Base-by-base conservation (phyloP, 2,888 invertebrate genomes). In the Caenorhabditis angaria region DNA sequence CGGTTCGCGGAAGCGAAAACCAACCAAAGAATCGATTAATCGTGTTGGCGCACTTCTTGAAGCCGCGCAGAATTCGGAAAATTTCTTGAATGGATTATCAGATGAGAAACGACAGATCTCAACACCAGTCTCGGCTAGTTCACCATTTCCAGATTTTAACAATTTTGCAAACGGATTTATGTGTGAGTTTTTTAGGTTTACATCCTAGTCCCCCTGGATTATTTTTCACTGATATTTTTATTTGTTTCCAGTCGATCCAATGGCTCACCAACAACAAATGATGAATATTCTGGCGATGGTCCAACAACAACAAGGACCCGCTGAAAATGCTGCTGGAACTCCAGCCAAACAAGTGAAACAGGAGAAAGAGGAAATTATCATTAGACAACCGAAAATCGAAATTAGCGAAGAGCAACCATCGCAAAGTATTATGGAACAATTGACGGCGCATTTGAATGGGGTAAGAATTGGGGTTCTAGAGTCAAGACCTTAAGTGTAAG, bases 1-100 rank as follows among this genome's bases (percentile, higher is more conserved):
- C 1, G 84, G 84, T n/a, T 65, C 77, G 51, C 51, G 81, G 24
- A 84, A 84, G 68, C 65, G 84, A 22, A 84, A 84, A 63, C 82
- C 83, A 24, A 77, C 77, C 22, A 82, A 83, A 47, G 80, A 81
- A 25, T 61, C 73, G 4, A 67, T 82, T 29, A 76, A 77, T 25
- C 48, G 71, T 3, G 58, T 65, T 12, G 59, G 56, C 20, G 25
- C 48, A 20, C 60, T 65, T n/a, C 32, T 65, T 5, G 18, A 24
- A 18, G 25, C 22, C 18, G 27, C 24, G 1, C 27, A 24, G 14
- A 25, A 27, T 54, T 10, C 54, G 14, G 54, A 54, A 18, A 27
- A 4, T 20, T n/a, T 56, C 18, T 10, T 32, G 20, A 56, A 56
- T 20, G 55, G 55, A 18, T 28, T 62, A 0, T 24, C 63, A 3